Evolutionary conservation across 2,888 invertebrate genomes (phyloP), one percentile per base, ranked within the genome.

Genomic region (Dermolepida albohirtum): DNA sequence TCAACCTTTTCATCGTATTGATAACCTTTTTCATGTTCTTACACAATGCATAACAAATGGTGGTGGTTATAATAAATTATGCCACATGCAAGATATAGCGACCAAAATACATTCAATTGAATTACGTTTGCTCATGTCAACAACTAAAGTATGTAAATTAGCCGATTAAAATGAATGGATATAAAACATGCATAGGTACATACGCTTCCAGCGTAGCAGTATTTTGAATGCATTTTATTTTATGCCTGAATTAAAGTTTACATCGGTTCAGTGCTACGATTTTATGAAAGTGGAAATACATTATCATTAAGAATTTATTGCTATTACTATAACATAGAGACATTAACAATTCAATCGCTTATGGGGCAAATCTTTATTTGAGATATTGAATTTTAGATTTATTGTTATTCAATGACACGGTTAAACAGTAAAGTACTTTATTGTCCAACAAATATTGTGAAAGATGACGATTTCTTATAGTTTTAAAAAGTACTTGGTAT

Each of bases 121-220:
- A 54, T 40, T 54, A 54, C 40, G 54, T 12, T 54, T 54, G 14
- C 16, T 40, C 54, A n/a, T 54, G 54, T 54, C 54, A 40, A 54
- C 54, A 54, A 40, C 17, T 17, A 54, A 54, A 40, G 54, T 54
- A 54, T 54, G 54, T 39, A 54, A 54, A 54, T 54, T 54, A 54
- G 40, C 54, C 54, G 40, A 54, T 40, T 40, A 54, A 54, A 54
- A 54, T 17, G 54, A 54, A 54, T 54, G 54, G 39, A 40, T 29
- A 11, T 54, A 54, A 16, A 54, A 54, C 54, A 54, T 54, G 40
- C 40, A 54, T 39, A 40, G 40, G 39, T 40, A 54, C 40, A 11
- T 11, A 34, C 12, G 22, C 22, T 39, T 10, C 12, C 8, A 54
- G 16, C 39, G 10, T 54, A 10, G 14, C 17, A 17, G 40, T n/a